Evolutionary conservation across 2,888 invertebrate species (phyloP).

Genomic region (Tipula lateralis): DNA sequence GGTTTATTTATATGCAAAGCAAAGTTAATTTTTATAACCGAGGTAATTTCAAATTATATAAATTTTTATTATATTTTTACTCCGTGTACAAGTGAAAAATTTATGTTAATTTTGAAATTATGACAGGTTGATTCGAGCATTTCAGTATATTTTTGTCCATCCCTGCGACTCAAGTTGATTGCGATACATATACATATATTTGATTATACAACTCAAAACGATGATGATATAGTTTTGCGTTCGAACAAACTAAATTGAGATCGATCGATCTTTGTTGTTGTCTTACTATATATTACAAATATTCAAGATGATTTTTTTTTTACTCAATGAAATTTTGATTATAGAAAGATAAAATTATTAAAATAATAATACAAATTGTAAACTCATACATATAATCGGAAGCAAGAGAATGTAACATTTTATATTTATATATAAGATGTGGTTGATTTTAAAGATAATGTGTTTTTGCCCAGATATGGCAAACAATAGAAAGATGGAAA

Average conservation of each 20-base stretch:
- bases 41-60: neutral
- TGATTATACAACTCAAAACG: too few relatives aligned
- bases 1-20: neutral
- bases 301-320: neutral
- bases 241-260: neutral
- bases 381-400: neutral
- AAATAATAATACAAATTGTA: constrained; percentile 4
- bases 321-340: neutral
- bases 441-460: neutral
- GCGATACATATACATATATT: neutral
- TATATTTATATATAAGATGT: too few relatives aligned
- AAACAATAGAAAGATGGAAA: neutral
- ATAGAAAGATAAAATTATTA: neutral
- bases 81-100: neutral
- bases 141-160: neutral
- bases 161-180: neutral
- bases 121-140: neutral
- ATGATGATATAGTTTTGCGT: neutral
- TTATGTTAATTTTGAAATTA: neutral
- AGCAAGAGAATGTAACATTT: neutral
- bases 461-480: neutral
- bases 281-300: neutral
- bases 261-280: constrained; percentile 14
- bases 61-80: neutral
- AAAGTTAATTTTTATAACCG: neutral